phyloP scores from a whole-genome alignment of 1,140 invertebrate genomes.

The Luehdorfia chinensis region DNA sequence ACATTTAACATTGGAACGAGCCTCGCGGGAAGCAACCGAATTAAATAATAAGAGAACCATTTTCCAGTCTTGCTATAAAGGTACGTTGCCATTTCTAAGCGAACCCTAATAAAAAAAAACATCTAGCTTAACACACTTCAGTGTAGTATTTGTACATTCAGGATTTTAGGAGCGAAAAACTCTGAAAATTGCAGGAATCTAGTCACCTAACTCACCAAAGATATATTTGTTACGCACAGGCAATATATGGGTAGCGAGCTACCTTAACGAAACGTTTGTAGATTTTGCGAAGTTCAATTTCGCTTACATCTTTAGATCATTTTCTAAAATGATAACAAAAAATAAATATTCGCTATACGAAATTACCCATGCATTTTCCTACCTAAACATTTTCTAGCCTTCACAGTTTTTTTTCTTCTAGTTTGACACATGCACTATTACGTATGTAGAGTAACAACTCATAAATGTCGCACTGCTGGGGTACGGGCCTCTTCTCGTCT shows the following conservation, averaged over 20 bases:
- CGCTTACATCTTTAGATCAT: constrained; percentile 53
- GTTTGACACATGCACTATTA: no score
- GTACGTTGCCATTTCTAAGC: constrained; percentile 36
- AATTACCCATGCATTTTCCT: constrained; percentile 32
- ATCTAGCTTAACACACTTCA: constrained; percentile 49
- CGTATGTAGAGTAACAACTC: no score
- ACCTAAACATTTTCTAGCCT: constrained; percentile 15
- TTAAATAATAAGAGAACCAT: constrained; percentile 47
- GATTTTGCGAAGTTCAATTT: constrained; percentile 28
- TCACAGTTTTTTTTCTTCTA: no score
- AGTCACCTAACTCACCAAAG: background rate
- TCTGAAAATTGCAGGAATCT: no score
- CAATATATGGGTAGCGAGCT: no score
- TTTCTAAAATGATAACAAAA: constrained; percentile 45
- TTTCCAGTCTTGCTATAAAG: constrained; percentile 61
- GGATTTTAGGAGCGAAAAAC: constrained; percentile 60
- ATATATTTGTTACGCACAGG: constrained; percentile 21
- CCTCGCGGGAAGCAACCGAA: constrained; percentile 20
- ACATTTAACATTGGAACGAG: background rate
- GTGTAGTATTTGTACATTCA: constrained; percentile 67
- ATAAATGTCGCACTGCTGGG: no score
- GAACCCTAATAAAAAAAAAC: constrained; percentile 39
- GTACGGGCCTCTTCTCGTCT: no score
- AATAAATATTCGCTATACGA: constrained; percentile 40
- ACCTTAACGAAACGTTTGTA: constrained; percentile 13